A percentile compares a stretch with the other conserved stretches of the same genome.
Conservation (phyloP, 35 echinoderm and acorn worm genomes). For the Ophiothrix spiculata region DNA sequence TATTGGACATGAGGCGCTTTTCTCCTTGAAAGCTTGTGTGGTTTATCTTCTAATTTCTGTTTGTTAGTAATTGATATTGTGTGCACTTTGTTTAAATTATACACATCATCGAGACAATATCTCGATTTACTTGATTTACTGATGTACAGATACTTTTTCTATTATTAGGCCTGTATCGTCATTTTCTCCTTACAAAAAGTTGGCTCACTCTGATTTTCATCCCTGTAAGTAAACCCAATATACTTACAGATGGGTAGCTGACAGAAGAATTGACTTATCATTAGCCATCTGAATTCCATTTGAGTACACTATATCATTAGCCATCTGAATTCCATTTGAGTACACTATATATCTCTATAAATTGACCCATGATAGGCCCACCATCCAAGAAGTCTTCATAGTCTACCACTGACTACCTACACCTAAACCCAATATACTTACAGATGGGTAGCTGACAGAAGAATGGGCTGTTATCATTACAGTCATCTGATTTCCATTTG, state of each 20-base stretch:
- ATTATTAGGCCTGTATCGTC: too few relatives aligned
- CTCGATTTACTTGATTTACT: too few relatives aligned
- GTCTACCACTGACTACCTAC: background rate
- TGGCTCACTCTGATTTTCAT: too few relatives aligned
- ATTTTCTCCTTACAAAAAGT: too few relatives aligned
- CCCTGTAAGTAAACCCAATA: background rate
- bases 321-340: background rate
- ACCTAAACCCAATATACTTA: background rate
- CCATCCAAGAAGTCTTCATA: background rate
- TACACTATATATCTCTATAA: background rate
- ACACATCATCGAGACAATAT: too few relatives aligned
- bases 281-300: background rate
- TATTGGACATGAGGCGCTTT: too few relatives aligned
- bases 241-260: background rate
- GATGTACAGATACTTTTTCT: too few relatives aligned
- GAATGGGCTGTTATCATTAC: background rate
- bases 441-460: background rate
- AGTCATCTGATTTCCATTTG: background rate
- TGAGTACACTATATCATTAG: background rate
- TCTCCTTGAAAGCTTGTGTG: too few relatives aligned
- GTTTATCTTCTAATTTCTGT: too few relatives aligned
- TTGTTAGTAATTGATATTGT: too few relatives aligned
- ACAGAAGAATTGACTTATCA: background rate
- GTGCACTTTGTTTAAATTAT: too few relatives aligned
- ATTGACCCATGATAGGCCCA: background rate